Conservation (phyloP, 2,888 invertebrate genomes). For the Spialia ferax region DNA sequence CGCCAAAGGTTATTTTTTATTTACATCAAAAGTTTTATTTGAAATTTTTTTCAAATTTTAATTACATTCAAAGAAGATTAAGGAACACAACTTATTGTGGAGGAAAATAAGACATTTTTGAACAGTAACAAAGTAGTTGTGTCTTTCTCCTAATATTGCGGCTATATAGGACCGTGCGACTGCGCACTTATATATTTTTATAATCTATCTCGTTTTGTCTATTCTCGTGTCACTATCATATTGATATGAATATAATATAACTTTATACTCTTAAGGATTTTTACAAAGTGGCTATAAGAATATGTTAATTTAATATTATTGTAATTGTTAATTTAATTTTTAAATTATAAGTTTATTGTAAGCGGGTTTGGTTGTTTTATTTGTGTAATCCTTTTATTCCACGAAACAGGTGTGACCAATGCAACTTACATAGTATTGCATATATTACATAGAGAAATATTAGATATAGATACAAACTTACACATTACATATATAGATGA, state of each 20-base stretch:
- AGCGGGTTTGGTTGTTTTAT: constrained; percentile 69
- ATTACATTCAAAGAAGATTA: too few relatives aligned
- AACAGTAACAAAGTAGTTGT: background rate
- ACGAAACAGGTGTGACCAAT: too few relatives aligned
- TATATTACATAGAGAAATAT: too few relatives aligned
- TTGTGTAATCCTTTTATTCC: too few relatives aligned
- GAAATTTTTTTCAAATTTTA: too few relatives aligned
- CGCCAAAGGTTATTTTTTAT: constrained; percentile 32
- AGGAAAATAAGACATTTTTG: too few relatives aligned
- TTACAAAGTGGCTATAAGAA: constrained; percentile 75
- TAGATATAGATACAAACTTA: too few relatives aligned
- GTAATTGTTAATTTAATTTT: constrained; percentile 74
- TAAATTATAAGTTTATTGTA: constrained; percentile 77
- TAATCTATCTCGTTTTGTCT: constrained; percentile 61
- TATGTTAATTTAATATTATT: constrained; percentile 71
- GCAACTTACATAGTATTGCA: too few relatives aligned
- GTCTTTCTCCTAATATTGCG: background rate
- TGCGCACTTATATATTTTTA: constrained; percentile 68
- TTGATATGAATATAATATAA: constrained; percentile 58
- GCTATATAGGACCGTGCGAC: constrained; percentile 51
- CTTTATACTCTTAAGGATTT: constrained; percentile 59
- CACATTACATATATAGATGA: too few relatives aligned
- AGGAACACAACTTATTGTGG: too few relatives aligned
- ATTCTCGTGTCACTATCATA: constrained; percentile 57
- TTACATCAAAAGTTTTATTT: too few relatives aligned